A percentile compares a stretch with the other conserved stretches of the same genome.
Conservation (phyloP, 2,888 invertebrate species). For the Arrhopalites spinosus region DNA sequence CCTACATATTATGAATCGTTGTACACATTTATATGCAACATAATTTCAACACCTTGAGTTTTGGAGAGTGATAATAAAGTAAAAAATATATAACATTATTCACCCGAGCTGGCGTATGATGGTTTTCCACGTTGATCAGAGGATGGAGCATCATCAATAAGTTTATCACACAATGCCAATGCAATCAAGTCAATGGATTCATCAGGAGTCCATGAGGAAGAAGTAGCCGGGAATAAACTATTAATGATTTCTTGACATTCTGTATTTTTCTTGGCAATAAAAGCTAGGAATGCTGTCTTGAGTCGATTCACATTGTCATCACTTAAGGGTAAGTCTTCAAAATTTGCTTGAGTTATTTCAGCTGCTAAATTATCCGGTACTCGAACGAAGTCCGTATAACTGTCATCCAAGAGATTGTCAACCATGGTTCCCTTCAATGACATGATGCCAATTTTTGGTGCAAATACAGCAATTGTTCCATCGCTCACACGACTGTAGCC, state of each 20-base stretch:
- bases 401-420: conserved; percentile 30
- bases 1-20: background rate
- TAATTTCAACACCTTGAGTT: too few species aligned
- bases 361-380: conserved; percentile 54
- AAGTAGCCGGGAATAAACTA: conserved; percentile 45
- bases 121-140: conserved; percentile 73
- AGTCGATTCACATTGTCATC: conserved; percentile 53
- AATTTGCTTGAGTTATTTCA: conserved; percentile 47
- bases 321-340: conserved; percentile 38
- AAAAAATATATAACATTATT: background rate
- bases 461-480: conserved; percentile 38
- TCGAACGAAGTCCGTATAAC: conserved; percentile 24
- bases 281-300: conserved; percentile 53
- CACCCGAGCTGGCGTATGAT: conserved; percentile 28
- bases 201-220: conserved; percentile 46
- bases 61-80: background rate
- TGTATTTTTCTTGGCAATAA: conserved; percentile 44
- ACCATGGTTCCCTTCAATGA: background rate
- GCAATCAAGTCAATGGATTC: conserved; percentile 51
- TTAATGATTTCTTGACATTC: conserved; percentile 44
- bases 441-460: conserved; percentile 45
- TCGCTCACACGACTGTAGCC: conserved; percentile 47
- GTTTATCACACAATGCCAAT: conserved; percentile 59
- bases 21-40: background rate
- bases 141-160: conserved; percentile 76